phyloP scores from a whole-genome alignment of 2,113 vertebrate genomes.

The Corythornis vintsioides region DNA sequence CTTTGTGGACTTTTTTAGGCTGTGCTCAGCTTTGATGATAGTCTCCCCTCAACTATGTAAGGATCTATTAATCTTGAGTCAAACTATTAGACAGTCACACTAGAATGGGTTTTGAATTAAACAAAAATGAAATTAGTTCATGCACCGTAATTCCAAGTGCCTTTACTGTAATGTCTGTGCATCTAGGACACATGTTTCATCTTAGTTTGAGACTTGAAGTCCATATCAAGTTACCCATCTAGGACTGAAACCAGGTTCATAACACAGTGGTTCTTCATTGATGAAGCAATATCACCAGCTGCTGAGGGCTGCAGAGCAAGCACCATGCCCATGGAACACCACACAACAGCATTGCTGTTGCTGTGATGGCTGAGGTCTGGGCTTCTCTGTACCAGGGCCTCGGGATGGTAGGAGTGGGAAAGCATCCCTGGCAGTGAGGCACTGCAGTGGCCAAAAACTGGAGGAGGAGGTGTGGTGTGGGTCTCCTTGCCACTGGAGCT shows the following conservation, averaged over 20 bases:
- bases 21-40: background rate
- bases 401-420: rapidly evolving
- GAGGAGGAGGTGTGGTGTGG: rapidly evolving
- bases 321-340: background rate
- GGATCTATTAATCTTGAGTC: background rate
- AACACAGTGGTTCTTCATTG: background rate
- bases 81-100: background rate
- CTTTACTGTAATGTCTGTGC: background rate
- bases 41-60: background rate
- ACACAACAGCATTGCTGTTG: background rate
- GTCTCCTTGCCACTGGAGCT: background rate
- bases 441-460: rapidly evolving
- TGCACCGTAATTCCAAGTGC: background rate
- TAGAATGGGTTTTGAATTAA: background rate
- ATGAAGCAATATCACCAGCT: rapidly evolving
- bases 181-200: background rate
- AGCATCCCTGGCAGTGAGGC: background rate
- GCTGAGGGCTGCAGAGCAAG: background rate
- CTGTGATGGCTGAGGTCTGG: background rate
- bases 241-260: rapidly evolving
- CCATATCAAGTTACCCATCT: background rate
- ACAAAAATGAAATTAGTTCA: background rate
- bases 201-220: background rate
- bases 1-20: background rate
- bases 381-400: background rate